Base-by-base conservation (phyloP, 1,140 invertebrate species). In the Eupeodes corollae region DNA sequence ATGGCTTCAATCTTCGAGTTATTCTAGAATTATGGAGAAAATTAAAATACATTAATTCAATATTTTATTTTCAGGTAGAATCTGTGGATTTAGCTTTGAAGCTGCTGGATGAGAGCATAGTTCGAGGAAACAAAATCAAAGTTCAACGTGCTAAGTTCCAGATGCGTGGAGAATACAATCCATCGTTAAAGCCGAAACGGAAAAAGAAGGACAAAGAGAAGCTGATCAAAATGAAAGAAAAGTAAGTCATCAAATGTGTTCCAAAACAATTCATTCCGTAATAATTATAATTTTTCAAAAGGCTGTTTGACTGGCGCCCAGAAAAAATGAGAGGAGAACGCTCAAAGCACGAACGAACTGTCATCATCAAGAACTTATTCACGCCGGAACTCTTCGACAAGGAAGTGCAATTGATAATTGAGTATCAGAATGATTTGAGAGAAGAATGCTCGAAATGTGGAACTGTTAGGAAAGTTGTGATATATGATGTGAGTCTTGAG, bases 301-400 rank as follows among this genome's bases (percentile, higher is more conserved):
- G 85, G 63, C 70, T 98, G 32, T 92, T 99, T 63, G 91, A 92
- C 65, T 99, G 96, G 96, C 75, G 87, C 56, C 93, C 94, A 3
- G 93, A 98, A 51, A 91, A 91, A 68, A 73, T 88, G 56, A 70
- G 81, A 21, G 88, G 87, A 2, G 84, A 90, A 58, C 78, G 91
- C 43, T 73, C 79, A 1, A 93, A 91, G 62, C 80, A 86, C 65
- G 95, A 99, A 62, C 83, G 81, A 58, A 79, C 91, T 38, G 91
- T 99, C 1, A 84, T 99, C 32, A 79, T 99, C 0, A 93, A 92
- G 61, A 96, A 98, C 71, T 78, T 97, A 19, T 99, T 99, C 72
- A 79, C 83, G 47, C 85, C 91, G 0, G 75, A 81, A 51, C 82
- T 93, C 55, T 98, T 99, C 71, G 88, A 95, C 70, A 79, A 80